These are phyloP conservation scores for Festucalex cinctus DNA, from an alignment of 2,113 vertebrate genomes.

Conservation along the genomic window DNA sequence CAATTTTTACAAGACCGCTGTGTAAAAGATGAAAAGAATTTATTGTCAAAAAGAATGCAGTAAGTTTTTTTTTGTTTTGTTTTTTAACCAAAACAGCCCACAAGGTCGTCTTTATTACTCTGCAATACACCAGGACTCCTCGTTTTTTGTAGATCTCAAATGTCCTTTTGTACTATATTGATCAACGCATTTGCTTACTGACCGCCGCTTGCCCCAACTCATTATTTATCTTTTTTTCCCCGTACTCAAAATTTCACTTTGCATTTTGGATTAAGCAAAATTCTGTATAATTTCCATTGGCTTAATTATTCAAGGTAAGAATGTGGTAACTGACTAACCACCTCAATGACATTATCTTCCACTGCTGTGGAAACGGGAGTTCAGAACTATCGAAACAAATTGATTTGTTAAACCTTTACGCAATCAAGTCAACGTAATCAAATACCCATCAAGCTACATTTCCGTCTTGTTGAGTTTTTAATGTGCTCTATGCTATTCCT, in stretches of 20 bases:
- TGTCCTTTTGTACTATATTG: slow-evolving; percentile 70
- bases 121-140: slow-evolving; percentile 70
- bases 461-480: slow-evolving; percentile 56
- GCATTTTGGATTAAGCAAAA: not conserved
- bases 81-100: slow-evolving; percentile 59
- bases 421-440: not conserved
- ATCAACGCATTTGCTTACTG: not conserved
- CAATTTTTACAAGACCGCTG: slow-evolving; percentile 57
- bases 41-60: slow-evolving; percentile 62
- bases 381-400: not conserved
- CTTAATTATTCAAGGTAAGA: not conserved
- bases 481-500: slow-evolving; percentile 73
- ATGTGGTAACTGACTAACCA: not conserved
- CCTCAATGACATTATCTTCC: not conserved
- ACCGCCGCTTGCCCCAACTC: not conserved
- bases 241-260: no score
- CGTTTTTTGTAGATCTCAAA: slow-evolving; percentile 60
- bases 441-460: slow-evolving; percentile 30
- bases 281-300: not conserved
- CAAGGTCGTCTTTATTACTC: slow-evolving; percentile 72
- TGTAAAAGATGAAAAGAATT: slow-evolving; percentile 37
- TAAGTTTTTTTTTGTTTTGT: slow-evolving; percentile 27
- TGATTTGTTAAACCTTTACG: not conserved
- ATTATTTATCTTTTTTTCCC: not conserved
- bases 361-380: not conserved